phyloP scores from a whole-genome alignment of 2,888 invertebrate genomes.

The Heliothis peltigera region DNA sequence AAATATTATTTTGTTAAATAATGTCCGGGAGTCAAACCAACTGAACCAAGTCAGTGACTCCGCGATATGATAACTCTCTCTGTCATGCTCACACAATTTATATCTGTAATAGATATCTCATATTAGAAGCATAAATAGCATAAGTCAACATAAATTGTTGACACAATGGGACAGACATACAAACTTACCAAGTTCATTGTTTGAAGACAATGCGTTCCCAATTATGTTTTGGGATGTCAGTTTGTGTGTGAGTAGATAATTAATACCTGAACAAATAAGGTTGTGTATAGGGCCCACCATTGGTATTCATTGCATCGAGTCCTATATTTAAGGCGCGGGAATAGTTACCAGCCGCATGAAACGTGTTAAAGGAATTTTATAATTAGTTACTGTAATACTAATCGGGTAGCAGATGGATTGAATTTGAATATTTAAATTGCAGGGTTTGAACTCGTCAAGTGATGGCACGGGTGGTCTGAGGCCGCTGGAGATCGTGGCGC shows the following conservation, averaged over 20 bases:
- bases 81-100: constrained; percentile 7
- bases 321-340: constrained; percentile 66
- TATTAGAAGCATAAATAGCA: constrained; percentile 15
- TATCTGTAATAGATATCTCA: constrained; percentile 13
- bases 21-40: not conserved
- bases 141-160: constrained; percentile 23
- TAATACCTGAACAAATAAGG: constrained; percentile 70
- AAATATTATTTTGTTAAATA: not conserved
- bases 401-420: constrained; percentile 6
- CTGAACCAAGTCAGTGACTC: not conserved
- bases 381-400: constrained; percentile 9
- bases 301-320: constrained; percentile 71
- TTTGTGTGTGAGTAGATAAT: constrained; percentile 72
- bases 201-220: constrained; percentile 75
- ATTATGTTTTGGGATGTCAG: constrained; percentile 76
- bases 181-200: constrained; percentile 71
- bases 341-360: constrained; percentile 69
- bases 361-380: constrained; percentile 59
- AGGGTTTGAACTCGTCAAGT: constrained; percentile 91
- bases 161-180: constrained; percentile 36
- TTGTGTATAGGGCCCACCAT: constrained; percentile 62
- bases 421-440: constrained; percentile 75
- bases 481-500: constrained; percentile 94
- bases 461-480: constrained; percentile 89
- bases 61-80: constrained; percentile 11